phyloP scores from a whole-genome alignment of 30 jellyfish, hydroid and myxozoan species.

The Turritopsis dohrnii region DNA sequence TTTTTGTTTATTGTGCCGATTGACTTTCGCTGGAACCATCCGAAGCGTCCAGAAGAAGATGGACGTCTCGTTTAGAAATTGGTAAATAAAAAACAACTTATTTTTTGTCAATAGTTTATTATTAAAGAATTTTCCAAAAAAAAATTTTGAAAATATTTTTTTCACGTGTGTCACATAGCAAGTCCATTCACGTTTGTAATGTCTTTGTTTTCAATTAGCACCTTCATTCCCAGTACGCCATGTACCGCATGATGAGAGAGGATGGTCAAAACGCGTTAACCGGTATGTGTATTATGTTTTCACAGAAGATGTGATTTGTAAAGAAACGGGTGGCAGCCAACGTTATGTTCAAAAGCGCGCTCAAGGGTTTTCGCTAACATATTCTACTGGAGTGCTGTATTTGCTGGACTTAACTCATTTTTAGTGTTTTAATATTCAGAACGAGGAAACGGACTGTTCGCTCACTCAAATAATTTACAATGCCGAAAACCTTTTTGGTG shows the following conservation, averaged over 20 bases:
- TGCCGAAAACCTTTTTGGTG: conserved; percentile 84
- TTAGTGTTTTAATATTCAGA: not conserved
- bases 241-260: not conserved
- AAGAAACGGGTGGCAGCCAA: not conserved
- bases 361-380: not conserved
- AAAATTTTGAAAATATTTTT: too few species aligned
- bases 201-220: not conserved
- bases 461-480: not conserved
- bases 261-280: not conserved
- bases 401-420: not conserved
- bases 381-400: not conserved
- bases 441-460: not conserved
- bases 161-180: too few species aligned
- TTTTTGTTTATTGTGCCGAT: conserved; percentile 12
- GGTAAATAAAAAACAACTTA: not conserved
- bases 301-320: not conserved
- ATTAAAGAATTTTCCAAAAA: too few species aligned
- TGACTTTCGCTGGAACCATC: not conserved
- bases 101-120: too few species aligned
- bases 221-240: not conserved
- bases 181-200: not conserved
- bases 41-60: not conserved
- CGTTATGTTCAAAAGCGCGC: not conserved
- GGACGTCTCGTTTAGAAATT: not conserved
- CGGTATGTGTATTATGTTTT: not conserved